Conservation (phyloP, 2,888 invertebrate genomes). For the Amiota mariae region DNA sequence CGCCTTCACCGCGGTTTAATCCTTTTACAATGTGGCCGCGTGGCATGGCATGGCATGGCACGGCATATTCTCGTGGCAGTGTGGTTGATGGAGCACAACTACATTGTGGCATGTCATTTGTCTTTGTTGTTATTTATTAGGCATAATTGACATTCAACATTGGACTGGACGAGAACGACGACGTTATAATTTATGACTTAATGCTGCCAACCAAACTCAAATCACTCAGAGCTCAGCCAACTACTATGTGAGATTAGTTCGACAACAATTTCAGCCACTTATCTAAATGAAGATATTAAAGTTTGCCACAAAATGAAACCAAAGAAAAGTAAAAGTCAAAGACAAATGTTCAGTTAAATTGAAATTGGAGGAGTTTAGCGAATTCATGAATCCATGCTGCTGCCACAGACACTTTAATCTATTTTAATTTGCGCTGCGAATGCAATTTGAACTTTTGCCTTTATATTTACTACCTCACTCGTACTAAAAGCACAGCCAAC, state of each 20-base stretch:
- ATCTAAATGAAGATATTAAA: too few relatives aligned
- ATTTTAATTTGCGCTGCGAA: constrained; percentile 48
- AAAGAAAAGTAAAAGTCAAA: too few relatives aligned
- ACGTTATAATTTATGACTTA: constrained; percentile 37
- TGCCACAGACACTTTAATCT: constrained; percentile 41
- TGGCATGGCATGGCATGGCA: constrained; percentile 13
- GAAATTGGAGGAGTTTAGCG: constrained; percentile 9
- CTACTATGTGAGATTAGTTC: too few relatives aligned
- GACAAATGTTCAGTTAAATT: neutral
- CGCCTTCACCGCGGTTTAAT: too few relatives aligned
- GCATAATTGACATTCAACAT: constrained; percentile 56
- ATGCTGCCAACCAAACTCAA: neutral
- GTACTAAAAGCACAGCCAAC: neutral
- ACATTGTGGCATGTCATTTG: neutral
- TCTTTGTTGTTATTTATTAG: constrained; percentile 54
- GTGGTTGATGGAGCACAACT: too few relatives aligned
- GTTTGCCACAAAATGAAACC: constrained; percentile 15
- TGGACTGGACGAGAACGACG: constrained; percentile 32
- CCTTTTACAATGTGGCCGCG: constrained; percentile 15
- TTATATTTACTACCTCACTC: neutral
- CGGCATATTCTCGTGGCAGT: neutral
- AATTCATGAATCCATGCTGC: too few relatives aligned
- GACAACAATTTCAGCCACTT: too few relatives aligned
- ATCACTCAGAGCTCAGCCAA: neutral
- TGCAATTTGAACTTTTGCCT: neutral